Conservation (phyloP, 2,888 invertebrate species). For the Clunio marinus region DNA sequence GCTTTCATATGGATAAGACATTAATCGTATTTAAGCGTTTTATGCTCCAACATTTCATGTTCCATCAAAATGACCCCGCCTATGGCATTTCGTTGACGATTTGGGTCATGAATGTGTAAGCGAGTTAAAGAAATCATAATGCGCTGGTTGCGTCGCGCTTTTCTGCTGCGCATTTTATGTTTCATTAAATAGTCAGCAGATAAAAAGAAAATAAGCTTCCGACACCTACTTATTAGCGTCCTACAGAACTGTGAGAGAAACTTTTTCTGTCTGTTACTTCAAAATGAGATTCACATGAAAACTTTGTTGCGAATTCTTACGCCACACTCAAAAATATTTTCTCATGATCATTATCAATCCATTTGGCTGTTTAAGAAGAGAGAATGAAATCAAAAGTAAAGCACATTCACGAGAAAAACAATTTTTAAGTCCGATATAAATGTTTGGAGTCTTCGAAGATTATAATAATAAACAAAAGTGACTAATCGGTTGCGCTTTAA, state of each 20-base stretch:
- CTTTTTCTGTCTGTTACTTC: not conserved
- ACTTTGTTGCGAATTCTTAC: not conserved
- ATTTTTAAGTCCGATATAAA: no score
- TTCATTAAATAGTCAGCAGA: not conserved
- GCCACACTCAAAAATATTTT: not conserved
- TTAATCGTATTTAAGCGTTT: conserved; percentile 36
- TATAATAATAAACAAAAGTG: conserved; percentile 22
- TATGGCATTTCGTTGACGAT: conserved; percentile 27
- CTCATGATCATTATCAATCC: conserved; percentile 15
- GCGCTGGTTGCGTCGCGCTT: no score
- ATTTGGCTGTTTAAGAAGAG: not conserved
- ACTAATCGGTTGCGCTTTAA: conserved; percentile 1
- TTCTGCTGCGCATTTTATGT: not conserved
- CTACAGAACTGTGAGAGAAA: conserved; percentile 13
- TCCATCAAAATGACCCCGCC: conserved; percentile 34
- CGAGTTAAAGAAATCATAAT: not conserved
- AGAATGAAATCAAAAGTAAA: not conserved
- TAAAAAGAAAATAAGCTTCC: conserved; percentile 2
- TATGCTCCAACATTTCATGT: conserved; percentile 25
- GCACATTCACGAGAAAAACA: not conserved
- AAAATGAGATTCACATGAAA: conserved; percentile 4
- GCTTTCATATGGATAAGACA: conserved; percentile 36
- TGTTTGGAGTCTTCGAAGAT: not conserved
- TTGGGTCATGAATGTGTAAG: conserved; percentile 23
- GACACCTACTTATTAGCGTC: conserved; percentile 37